A percentile compares a stretch with the other conserved stretches of the same genome.
phyloP scores from a whole-genome alignment of 2,888 invertebrate genomes.

The Cremastinae sp. region DNA sequence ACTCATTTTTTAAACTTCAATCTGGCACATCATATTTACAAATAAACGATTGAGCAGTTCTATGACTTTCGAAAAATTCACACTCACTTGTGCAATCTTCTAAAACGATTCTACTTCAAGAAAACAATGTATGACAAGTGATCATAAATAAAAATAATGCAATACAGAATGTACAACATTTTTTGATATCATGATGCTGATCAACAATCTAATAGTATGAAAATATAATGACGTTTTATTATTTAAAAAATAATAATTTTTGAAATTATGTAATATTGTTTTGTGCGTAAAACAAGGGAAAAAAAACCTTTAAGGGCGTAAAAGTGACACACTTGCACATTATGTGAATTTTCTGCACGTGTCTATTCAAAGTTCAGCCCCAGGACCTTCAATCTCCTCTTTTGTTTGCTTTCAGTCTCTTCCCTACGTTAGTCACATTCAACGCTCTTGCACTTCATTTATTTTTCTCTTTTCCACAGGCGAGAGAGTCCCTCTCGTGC shows the following conservation, averaged over 20 bases:
- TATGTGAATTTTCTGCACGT: constrained; percentile 37
- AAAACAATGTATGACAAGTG: too few species aligned
- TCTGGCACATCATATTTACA: constrained; percentile 3
- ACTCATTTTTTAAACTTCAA: constrained; percentile 6
- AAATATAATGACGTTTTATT: too few species aligned
- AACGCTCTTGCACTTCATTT: constrained; percentile 38
- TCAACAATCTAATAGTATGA: too few species aligned
- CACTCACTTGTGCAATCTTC: background rate
- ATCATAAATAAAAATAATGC: too few species aligned
- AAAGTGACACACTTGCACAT: constrained; percentile 37
- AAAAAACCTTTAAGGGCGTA: constrained; percentile 13
- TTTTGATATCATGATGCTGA: too few species aligned
- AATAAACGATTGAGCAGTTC: background rate
- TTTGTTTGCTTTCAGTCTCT: constrained; percentile 33
- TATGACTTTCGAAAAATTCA: background rate
- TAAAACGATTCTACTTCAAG: background rate
- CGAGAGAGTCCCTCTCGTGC: constrained; percentile 16
- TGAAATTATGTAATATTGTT: too few species aligned
- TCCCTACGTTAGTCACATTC: constrained; percentile 13
- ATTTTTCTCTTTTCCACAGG: constrained; percentile 31
- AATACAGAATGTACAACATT: too few species aligned
- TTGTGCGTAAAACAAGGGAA: background rate
- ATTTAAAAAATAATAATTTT: too few species aligned
- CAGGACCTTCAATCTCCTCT: constrained; percentile 27
- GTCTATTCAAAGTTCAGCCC: constrained; percentile 16